phyloP scores from a whole-genome alignment of 2,797 vertebrate species.

The Danio albolineatus region DNA sequence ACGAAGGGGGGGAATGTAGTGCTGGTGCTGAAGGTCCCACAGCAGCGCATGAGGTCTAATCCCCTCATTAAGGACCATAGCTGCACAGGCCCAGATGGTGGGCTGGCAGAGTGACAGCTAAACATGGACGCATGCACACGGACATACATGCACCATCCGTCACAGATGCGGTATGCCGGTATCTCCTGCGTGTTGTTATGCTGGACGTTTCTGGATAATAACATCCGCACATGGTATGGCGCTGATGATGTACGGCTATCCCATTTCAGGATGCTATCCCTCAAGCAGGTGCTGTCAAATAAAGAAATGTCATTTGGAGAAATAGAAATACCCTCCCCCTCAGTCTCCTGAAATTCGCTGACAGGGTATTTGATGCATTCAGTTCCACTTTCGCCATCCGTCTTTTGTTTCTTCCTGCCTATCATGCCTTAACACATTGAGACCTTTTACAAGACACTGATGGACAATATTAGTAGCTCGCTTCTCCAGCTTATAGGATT shows the following conservation, averaged over 20 bases:
- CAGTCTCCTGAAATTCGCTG: conserved; percentile 5
- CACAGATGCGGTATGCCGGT: conserved; percentile 42
- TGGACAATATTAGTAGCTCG: conserved; percentile 58
- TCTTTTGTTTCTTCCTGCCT: background rate
- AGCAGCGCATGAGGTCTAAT: conserved; percentile 73
- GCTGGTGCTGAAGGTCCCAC: conserved; percentile 58
- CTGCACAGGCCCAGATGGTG: conserved; percentile 75
- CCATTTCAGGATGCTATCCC: conserved; percentile 17
- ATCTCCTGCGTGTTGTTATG: background rate
- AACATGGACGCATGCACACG: conserved; percentile 7
- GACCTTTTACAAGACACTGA: conserved; percentile 67
- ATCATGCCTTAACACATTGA: conserved; percentile 49
- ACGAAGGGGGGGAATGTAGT: background rate
- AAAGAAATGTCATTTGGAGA: conserved; percentile 29
- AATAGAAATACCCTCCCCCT: background rate
- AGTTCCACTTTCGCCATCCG: conserved; percentile 10
- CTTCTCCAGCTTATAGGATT: conserved; percentile 70
- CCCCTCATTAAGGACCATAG: conserved; percentile 76
- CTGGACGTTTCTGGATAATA: conserved; percentile 38
- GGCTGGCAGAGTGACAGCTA: conserved; percentile 71
- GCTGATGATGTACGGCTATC: background rate
- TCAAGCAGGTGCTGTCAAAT: conserved; percentile 28
- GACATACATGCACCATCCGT: conserved; percentile 36
- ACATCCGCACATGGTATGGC: background rate
- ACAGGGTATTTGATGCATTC: background rate